Evolutionary conservation across 2,113 vertebrate species (phyloP), one percentile per base, ranked within the genome.

Genomic region (Ameiurus melas): DNA sequence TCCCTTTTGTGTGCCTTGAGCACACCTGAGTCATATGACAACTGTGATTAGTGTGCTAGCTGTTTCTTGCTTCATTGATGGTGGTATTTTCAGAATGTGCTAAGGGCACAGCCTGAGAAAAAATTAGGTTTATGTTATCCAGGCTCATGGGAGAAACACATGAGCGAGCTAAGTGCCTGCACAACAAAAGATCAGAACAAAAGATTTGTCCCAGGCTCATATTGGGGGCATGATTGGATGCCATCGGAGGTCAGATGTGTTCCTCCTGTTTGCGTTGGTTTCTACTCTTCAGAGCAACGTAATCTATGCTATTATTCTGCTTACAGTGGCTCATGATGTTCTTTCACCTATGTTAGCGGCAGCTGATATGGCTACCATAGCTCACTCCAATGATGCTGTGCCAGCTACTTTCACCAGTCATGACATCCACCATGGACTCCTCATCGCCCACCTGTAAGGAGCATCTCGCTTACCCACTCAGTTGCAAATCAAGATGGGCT

Each of bases 1-100:
- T 27, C 25, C 8, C 25, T 51, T 22, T 51, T 78, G 39, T 51
- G 22, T 78, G 70, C 33, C 22, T 47, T 78, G 43, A 53, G 77
- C 77, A 79, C 47, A 79, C 77, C 47, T 30, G 47, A n/a, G 27
- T 79, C 47, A 79, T 77, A 77, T 30, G 27, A 79, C 47, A 47
- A 43, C 25, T 17, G 16, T 79, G 2, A 55, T n/a, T 79, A n/a
- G 2, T 17, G 13, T 79, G 13, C 25, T 27, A 30, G 47, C 53
- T 14, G 13, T 78, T 6, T n/a, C 13, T 51, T 53, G 25, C 4
- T 79, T 79, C 47, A 53, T n/a, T 79, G 27, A 51, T 13, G 16
- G 39, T 51, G 5, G 27, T 53, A 17, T 47, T 6, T 79, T 53
- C 43, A 79, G 43, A 43, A 5, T 75, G 36, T 75, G 36, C 36